These are phyloP conservation scores for Haemorhous mexicanus DNA, from an alignment of 2,113 vertebrate species.

Conservation along the genomic window DNA sequence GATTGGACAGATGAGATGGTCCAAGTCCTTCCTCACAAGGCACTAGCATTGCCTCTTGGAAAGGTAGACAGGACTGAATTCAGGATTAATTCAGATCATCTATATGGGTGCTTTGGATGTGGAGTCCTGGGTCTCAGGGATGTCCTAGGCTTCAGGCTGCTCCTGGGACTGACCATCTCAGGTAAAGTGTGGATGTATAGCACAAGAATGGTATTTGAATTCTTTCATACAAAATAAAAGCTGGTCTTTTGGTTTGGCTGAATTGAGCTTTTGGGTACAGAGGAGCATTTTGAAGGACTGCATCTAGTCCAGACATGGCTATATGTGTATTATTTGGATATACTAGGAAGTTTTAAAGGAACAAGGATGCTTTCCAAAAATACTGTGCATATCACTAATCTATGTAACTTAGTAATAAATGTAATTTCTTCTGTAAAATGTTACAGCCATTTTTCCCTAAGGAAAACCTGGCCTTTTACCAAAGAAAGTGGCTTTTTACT, in stretches of 20 bases:
- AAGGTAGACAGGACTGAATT: not conserved
- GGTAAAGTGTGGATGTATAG: not conserved
- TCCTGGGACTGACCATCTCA: not conserved
- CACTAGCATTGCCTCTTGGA: not conserved
- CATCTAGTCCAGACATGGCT: not conserved
- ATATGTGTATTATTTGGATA: not conserved
- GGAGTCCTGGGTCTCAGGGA: not conserved
- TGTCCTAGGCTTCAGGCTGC: not conserved
- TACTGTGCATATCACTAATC: not conserved
- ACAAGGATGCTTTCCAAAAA: not conserved
- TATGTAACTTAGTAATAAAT: not conserved
- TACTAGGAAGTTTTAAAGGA: not conserved
- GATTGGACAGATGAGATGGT: not conserved
- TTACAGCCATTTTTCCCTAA: not conserved
- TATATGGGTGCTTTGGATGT: not conserved
- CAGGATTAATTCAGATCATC: not conserved
- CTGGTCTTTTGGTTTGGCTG: not conserved
- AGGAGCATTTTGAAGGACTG: not conserved
- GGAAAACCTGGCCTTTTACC: not conserved
- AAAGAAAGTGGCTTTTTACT: not conserved
- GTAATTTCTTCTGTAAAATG: not conserved
- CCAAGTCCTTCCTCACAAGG: not conserved
- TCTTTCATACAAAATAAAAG: not conserved
- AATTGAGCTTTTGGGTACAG: not conserved
- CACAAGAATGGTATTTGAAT: not conserved